Conservation (phyloP, 1,140 invertebrate genomes). For the Drosophila yakuba region DNA sequence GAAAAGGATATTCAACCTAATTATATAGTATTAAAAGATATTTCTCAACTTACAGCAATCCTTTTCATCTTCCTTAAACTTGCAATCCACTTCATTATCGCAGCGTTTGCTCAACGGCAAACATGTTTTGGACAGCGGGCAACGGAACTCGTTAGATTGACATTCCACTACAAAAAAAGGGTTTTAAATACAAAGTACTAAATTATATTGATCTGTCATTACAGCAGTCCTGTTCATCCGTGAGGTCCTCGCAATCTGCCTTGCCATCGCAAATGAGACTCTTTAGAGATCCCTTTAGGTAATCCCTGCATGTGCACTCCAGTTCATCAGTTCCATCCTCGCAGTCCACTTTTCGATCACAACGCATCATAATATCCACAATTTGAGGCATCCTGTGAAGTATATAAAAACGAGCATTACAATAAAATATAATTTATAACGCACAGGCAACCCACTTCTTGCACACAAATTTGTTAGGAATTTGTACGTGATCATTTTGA, state of each 20-base stretch:
- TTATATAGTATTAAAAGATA: neutral
- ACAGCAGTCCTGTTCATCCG: conserved; percentile 91
- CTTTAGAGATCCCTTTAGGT: conserved; percentile 85
- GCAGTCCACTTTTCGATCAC: conserved; percentile 90
- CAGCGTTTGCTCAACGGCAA: conserved; percentile 87
- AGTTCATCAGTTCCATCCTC: conserved; percentile 93
- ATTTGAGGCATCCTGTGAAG: conserved; percentile 87
- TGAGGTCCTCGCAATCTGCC: conserved; percentile 90
- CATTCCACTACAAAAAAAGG: conserved; percentile 46
- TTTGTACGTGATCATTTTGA: conserved; percentile 9
- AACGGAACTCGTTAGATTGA: conserved; percentile 61
- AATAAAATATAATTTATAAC: neutral
- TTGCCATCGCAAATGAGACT: conserved; percentile 90
- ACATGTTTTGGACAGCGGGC: conserved; percentile 85
- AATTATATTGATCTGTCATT: conserved; percentile 34
- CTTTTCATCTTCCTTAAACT: conserved; percentile 89
- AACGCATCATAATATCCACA: conserved; percentile 87
- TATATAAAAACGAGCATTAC: neutral
- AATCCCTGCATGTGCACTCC: conserved; percentile 90
- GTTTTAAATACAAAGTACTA: too few relatives aligned
- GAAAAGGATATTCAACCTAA: neutral
- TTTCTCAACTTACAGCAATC: conserved; percentile 87
- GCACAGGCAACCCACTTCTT: conserved; percentile 50
- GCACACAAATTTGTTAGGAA: conserved; percentile 77
- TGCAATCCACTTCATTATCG: conserved; percentile 87